Evolutionary conservation across 2,113 vertebrate species (phyloP).

Genomic region (Thunnus thynnus): DNA sequence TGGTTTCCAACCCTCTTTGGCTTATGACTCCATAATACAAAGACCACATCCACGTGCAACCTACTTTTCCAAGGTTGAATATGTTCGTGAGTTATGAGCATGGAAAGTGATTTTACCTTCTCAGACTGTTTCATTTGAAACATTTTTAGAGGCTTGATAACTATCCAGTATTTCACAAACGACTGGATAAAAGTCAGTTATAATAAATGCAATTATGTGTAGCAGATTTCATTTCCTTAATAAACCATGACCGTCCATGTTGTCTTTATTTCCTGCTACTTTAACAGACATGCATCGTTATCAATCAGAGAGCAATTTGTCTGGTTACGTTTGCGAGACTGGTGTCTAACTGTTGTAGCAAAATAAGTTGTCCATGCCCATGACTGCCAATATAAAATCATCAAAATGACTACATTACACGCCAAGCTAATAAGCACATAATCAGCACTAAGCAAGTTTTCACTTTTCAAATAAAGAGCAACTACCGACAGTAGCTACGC

Average conservation of each 20-base stretch:
- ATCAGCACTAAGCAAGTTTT: conserved; percentile 18
- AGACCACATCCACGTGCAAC: neutral
- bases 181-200: neutral
- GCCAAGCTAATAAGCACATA: conserved; percentile 23
- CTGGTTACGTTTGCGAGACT: neutral
- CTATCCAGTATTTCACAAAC: neutral
- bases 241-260: conserved; percentile 40
- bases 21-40: neutral
- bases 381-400: neutral
- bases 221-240: neutral
- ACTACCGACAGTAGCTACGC: conserved; percentile 46
- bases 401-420: conserved; percentile 1
- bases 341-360: neutral
- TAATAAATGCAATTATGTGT: neutral
- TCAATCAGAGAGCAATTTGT: conserved; percentile 5
- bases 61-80: neutral
- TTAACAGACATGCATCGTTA: neutral
- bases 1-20: too few relatives aligned
- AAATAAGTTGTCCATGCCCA: neutral
- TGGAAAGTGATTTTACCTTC: neutral
- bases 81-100: neutral
- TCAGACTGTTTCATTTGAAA: neutral
- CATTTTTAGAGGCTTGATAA: neutral
- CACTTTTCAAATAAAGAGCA: conserved; percentile 17
- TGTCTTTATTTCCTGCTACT: conserved; percentile 25